Percentiles rank a stretch among this genome's conserved stretches.
Evolutionary conservation across 1,140 invertebrate genomes (phyloP).

Genomic region (Nebria ingens): DNA sequence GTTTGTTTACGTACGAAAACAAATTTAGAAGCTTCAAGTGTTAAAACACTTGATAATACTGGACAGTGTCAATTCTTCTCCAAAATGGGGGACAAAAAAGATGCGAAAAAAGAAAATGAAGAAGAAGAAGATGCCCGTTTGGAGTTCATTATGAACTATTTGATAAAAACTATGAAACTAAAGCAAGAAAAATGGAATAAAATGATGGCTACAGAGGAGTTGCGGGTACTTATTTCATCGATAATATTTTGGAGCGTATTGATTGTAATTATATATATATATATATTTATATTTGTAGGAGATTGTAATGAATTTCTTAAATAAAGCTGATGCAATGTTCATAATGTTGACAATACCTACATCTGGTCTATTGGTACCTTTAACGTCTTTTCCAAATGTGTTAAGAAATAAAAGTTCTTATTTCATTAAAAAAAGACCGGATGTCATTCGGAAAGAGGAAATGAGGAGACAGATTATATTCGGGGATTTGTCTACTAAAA

Average conservation of each 20-base stretch:
- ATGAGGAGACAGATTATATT: constrained; percentile 51
- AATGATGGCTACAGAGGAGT: constrained; percentile 58
- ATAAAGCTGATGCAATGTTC: constrained; percentile 41
- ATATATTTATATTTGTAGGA: constrained; percentile 36
- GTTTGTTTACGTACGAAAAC: background rate
- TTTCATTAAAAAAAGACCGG: constrained; percentile 49
- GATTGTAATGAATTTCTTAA: constrained; percentile 50
- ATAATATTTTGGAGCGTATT: constrained; percentile 15
- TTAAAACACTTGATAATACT: too few species aligned
- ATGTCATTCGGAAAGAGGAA: constrained; percentile 45
- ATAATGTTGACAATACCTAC: constrained; percentile 43
- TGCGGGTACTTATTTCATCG: constrained; percentile 40
- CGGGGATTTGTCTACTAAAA: constrained; percentile 68
- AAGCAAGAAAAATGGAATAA: constrained; percentile 69
- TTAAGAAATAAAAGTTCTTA: constrained; percentile 50
- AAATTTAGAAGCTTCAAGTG: too few species aligned
- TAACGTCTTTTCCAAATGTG: constrained; percentile 26
- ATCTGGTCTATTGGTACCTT: constrained; percentile 34
- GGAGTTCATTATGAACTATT: constrained; percentile 33
- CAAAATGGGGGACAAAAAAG: background rate
- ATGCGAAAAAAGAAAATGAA: constrained; percentile 4
- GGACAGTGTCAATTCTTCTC: too few species aligned
- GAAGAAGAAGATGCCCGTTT: constrained; percentile 29
- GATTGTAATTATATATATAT: too few species aligned
- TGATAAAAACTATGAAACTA: constrained; percentile 49